Conservation (phyloP, 1,140 invertebrate species). For the Drosophila grimshawi region DNA sequence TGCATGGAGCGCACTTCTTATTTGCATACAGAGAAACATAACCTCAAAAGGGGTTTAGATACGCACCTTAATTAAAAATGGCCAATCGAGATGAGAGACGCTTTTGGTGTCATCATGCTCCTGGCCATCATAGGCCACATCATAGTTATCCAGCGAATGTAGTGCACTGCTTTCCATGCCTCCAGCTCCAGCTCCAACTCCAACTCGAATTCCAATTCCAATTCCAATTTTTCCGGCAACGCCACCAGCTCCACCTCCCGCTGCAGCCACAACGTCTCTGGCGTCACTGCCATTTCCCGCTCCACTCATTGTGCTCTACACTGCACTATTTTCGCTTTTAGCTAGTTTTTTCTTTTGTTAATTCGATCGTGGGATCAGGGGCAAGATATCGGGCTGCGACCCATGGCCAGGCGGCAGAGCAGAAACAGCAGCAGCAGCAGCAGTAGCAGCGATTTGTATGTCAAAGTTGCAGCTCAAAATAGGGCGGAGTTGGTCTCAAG, state of each 20-base stretch:
- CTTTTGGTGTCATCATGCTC: constrained; percentile 71
- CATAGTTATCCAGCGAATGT: constrained; percentile 52
- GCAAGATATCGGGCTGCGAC: constrained; percentile 1
- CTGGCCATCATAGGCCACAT: constrained; percentile 66
- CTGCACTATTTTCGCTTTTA: not conserved
- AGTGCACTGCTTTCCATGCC: constrained; percentile 17
- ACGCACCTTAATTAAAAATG: constrained; percentile 82
- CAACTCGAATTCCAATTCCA: not conserved
- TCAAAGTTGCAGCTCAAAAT: constrained; percentile 21
- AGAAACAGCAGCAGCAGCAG: too few relatives aligned
- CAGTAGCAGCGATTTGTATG: not conserved
- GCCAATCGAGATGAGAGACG: constrained; percentile 74
- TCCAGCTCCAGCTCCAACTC: not conserved
- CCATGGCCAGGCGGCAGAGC: constrained; percentile 6
- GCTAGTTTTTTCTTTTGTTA: not conserved
- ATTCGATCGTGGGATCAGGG: constrained; percentile 7
- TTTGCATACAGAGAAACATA: constrained; percentile 60
- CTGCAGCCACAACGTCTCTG: not conserved
- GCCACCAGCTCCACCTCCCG: not conserved
- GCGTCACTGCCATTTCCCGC: constrained; percentile 2
- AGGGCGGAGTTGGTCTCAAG: constrained; percentile 34
- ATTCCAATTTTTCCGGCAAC: not conserved
- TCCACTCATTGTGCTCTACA: constrained; percentile 7
- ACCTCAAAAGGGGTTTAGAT: constrained; percentile 46
- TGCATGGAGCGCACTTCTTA: constrained; percentile 16